Evolutionary conservation across 2,888 invertebrate species (phyloP).

Genomic region (Penaeus monodon): DNA sequence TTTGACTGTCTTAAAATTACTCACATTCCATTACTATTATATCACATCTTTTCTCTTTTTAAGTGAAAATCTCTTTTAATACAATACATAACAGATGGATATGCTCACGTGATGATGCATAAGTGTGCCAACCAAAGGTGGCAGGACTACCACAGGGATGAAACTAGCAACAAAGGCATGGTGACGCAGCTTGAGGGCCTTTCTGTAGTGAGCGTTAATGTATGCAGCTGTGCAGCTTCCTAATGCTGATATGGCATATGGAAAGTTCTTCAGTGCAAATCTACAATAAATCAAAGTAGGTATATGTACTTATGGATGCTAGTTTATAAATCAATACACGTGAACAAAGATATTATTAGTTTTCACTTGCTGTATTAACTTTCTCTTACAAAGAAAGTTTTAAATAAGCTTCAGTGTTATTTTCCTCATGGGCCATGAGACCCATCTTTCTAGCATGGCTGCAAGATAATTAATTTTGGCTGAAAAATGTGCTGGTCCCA

Average conservation of each 20-base stretch:
- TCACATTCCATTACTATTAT: not conserved
- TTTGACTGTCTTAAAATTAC: not conserved
- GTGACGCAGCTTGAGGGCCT: slow-evolving; percentile 27
- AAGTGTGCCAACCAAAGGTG: slow-evolving; percentile 23
- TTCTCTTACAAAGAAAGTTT: no score
- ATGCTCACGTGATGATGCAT: slow-evolving; percentile 39
- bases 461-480: no score
- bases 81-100: not conserved
- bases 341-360: no score
- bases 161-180: slow-evolving; percentile 25
- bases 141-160: slow-evolving; percentile 37
- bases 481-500: no score
- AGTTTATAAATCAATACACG: no score
- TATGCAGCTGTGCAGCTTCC: slow-evolving; percentile 35
- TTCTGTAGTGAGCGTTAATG: slow-evolving; percentile 41
- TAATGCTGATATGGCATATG: slow-evolving; percentile 3
- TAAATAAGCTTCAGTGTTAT: no score
- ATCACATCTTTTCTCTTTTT: no score
- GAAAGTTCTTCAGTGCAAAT: slow-evolving; percentile 39
- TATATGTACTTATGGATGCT: no score
- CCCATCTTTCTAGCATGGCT: no score
- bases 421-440: no score
- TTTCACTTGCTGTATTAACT: no score
- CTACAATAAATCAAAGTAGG: slow-evolving; percentile 1
- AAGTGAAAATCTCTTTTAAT: not conserved